These are phyloP conservation scores for Chaetophractus vellerosus DNA, from an alignment of 2,797 vertebrate genomes.

Conservation along the genomic window DNA sequence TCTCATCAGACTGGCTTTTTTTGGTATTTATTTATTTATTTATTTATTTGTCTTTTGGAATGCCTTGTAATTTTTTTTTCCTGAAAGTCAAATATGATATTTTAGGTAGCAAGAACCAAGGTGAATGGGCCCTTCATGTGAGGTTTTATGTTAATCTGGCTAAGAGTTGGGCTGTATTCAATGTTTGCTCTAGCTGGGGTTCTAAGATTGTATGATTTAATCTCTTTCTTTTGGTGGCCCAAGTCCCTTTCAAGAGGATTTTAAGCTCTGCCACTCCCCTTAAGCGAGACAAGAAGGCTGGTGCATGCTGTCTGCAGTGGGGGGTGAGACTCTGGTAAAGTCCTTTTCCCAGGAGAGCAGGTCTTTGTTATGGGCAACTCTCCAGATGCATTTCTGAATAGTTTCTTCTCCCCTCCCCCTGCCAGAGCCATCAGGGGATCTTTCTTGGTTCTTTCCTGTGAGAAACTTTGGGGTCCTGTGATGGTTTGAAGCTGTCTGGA, in stretches of 20 bases:
- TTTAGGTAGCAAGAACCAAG: neutral
- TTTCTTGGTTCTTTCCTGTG: neutral
- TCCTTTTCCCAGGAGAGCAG: neutral
- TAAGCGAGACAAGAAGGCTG: neutral
- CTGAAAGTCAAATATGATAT: neutral
- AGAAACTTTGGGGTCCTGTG: neutral
- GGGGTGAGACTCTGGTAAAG: neutral
- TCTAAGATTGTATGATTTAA: neutral
- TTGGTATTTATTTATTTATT: too few species aligned
- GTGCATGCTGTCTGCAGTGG: too few species aligned
- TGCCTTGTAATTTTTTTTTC: neutral
- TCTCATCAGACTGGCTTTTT: neutral
- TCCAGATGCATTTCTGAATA: neutral
- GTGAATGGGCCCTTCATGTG: neutral
- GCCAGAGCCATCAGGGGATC: neutral
- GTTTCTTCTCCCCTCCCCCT: neutral
- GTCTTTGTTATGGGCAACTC: neutral
- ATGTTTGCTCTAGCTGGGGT: neutral
- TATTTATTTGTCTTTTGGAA: too few species aligned
- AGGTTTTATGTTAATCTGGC: neutral
- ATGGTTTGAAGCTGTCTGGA: too few species aligned
- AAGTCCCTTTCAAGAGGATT: neutral
- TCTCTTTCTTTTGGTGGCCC: neutral
- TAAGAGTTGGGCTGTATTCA: too few species aligned
- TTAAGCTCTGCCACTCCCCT: neutral